Conservation (phyloP, 2,888 invertebrate genomes). For the Watsonalla binaria region DNA sequence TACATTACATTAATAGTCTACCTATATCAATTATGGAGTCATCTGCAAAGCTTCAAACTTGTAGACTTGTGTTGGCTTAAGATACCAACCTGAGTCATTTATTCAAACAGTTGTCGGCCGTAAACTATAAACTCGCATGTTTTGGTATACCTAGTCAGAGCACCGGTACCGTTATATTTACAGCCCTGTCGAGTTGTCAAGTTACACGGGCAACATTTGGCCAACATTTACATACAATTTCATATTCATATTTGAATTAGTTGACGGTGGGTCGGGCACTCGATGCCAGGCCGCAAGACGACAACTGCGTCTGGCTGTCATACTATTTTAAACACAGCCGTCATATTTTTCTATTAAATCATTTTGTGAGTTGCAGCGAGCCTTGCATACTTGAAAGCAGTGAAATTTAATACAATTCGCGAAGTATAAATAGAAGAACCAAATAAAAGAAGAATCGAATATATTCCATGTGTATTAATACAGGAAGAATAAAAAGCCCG, state of each 20-base stretch:
- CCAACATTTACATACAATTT: slow-evolving; percentile 69
- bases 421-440: background rate
- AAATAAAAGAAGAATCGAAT: slow-evolving; percentile 8
- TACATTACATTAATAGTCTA: slow-evolving; percentile 43
- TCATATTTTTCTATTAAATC: background rate
- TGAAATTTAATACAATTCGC: too few species aligned
- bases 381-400: background rate
- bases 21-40: slow-evolving; percentile 35
- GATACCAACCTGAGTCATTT: slow-evolving; percentile 60
- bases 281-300: slow-evolving; percentile 1
- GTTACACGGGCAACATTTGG: slow-evolving; percentile 60
- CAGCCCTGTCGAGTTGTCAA: slow-evolving; percentile 65
- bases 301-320: background rate
- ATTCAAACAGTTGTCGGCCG: slow-evolving; percentile 54
- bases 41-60: slow-evolving; percentile 27
- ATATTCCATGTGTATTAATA: slow-evolving; percentile 37
- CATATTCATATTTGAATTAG: slow-evolving; percentile 74
- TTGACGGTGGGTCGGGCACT: slow-evolving; percentile 35
- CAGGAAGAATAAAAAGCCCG: slow-evolving; percentile 48
- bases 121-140: slow-evolving; percentile 62
- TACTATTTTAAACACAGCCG: background rate
- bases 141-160: slow-evolving; percentile 54
- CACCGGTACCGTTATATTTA: slow-evolving; percentile 62
- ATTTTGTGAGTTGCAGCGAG: background rate
- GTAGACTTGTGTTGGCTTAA: slow-evolving; percentile 27